Percentiles rank a stretch among this genome's conserved stretches.
These are phyloP conservation scores for Lacerta viridis DNA, from an alignment of 2,797 vertebrate genomes.

Conservation along the genomic window DNA sequence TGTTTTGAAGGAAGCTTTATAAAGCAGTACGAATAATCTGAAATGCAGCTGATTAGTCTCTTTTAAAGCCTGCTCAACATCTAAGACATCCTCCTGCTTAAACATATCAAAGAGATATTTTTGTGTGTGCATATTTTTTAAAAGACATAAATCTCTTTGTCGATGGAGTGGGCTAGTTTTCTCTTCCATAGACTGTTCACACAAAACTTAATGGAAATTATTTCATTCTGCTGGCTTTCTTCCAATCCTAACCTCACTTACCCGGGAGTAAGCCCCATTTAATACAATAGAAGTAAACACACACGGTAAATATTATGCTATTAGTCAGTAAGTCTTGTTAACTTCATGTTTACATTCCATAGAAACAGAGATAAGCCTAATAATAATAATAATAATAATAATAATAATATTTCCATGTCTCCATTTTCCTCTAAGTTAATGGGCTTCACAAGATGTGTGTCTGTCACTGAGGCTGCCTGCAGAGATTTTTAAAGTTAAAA, in stretches of 20 bases:
- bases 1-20: slow-evolving; percentile 22
- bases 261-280: no score
- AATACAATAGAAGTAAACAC: no score
- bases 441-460: no score
- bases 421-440: no score
- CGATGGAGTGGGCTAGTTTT: not conserved
- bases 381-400: no score
- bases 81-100: not conserved
- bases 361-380: no score
- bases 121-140: not conserved
- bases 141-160: slow-evolving; percentile 11
- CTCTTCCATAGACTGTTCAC: not conserved
- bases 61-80: slow-evolving; percentile 29
- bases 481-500: no score
- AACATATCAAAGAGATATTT: not conserved
- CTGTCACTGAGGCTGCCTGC: no score
- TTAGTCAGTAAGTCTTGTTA: not conserved
- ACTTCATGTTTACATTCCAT: not conserved
- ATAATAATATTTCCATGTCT: no score
- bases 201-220: slow-evolving; percentile 10
- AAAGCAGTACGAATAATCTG: not conserved
- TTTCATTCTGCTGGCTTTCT: not conserved
- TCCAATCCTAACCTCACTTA: not conserved
- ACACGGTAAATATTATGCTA: no score
- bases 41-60: not conserved